Evolutionary conservation across 2,797 vertebrate genomes (phyloP), one percentile per base, ranked within the genome.

Genomic region (Ptychadena robeensis): DNA sequence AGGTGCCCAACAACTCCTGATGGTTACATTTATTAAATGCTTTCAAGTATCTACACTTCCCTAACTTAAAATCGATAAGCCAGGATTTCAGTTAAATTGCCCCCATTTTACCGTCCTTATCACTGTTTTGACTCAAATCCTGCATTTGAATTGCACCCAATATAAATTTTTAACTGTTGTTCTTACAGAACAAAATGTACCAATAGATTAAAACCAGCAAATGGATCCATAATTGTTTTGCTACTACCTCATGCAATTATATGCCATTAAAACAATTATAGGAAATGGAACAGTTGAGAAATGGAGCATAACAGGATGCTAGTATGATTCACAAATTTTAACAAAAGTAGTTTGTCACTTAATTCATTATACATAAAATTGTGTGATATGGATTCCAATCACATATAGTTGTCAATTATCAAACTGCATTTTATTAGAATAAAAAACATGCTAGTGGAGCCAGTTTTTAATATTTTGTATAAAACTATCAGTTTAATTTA

Each of bases 141-240:
- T 22, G 18, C 18, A 53, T 53, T 53, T 7, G 8, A 37, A 59
- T 68, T 70, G 3, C 28, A 22, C 28, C 48, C 2, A 8, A 25
- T 68, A 37, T 34, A 30, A 57, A 61, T 73, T 14, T 35, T 27
- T 65, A 22, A 59, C 69, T 30, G 25, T 38, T 66, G 10, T 66
- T 74, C 22, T 67, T 28, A 30, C 5, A 28, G 15, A 28, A 68
- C 15, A 57, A 74, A 67, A 30, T 32, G 38, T 28, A 37, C 22
- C n/a, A 67, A 30, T n/a, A 68, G 9, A 30, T 35, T 65, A 69
- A 25, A 57, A 69, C 30, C 15, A 37, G 40, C 18, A 70, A 80
- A 81, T 65, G 7, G 25, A 35, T 10, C 30, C 6, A 12, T 63
- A 59, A 59, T 75, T 75, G 59, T 75, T 75, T 75, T 73, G 9